These are phyloP conservation scores for Limnothrissa miodon DNA, from an alignment of 2,113 vertebrate genomes.

Conservation along the genomic window DNA sequence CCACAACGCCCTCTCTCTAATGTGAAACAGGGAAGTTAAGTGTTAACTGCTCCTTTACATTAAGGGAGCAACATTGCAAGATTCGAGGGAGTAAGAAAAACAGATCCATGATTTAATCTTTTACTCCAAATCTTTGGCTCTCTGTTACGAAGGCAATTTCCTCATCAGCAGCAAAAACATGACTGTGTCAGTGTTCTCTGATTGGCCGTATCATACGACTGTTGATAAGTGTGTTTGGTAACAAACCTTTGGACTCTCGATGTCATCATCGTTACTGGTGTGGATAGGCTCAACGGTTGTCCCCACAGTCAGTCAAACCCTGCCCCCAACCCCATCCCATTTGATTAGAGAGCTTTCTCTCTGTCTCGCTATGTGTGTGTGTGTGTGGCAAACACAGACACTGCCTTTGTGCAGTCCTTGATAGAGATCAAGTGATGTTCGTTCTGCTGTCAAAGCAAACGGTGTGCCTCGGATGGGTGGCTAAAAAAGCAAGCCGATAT, in stretches of 20 bases:
- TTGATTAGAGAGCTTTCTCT: constrained; percentile 31
- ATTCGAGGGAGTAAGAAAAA: not conserved
- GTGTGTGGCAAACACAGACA: not conserved
- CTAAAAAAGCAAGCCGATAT: constrained; percentile 32
- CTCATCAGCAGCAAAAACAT: constrained; percentile 68
- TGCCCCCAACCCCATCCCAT: constrained; percentile 12
- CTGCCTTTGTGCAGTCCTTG: constrained; percentile 11
- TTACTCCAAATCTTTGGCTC: constrained; percentile 35
- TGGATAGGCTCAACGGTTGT: constrained; percentile 25
- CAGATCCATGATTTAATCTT: constrained; percentile 23
- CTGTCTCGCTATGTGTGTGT: not conserved
- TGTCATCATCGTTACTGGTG: constrained; percentile 41
- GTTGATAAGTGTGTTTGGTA: constrained; percentile 58
- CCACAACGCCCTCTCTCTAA: constrained; percentile 28
- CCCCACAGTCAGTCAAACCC: constrained; percentile 20
- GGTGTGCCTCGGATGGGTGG: constrained; percentile 16
- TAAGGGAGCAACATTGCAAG: not conserved
- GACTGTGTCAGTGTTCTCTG: constrained; percentile 53
- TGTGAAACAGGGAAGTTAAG: not conserved
- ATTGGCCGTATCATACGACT: constrained; percentile 52
- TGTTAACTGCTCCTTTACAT: constrained; percentile 7
- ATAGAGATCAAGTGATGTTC: constrained; percentile 39
- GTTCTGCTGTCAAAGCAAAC: constrained; percentile 30
- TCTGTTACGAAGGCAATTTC: constrained; percentile 54
- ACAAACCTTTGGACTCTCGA: constrained; percentile 55